A percentile compares a stretch with the other conserved stretches of the same genome.
Conservation (phyloP, 2,888 invertebrate genomes). For the Tolmerus cingulatus region DNA sequence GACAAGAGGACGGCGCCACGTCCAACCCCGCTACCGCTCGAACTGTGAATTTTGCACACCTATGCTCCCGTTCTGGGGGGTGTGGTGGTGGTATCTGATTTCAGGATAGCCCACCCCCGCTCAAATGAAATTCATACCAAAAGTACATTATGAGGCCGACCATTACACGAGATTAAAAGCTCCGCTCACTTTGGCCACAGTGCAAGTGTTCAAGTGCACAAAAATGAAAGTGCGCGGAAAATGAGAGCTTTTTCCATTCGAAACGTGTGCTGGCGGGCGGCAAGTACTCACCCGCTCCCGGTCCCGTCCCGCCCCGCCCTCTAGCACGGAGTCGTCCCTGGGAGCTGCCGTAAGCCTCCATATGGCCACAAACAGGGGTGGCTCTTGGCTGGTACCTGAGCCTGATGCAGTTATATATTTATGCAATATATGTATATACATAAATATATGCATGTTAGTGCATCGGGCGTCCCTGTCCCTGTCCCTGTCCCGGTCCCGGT, state of each 20-base stretch:
- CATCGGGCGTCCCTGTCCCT: not conserved
- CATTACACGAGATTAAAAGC: conserved; percentile 39
- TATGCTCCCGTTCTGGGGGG: not conserved
- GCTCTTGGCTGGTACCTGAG: not conserved
- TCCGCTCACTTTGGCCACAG: conserved; percentile 42
- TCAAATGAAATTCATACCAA: conserved; percentile 28
- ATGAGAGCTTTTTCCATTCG: conserved; percentile 42
- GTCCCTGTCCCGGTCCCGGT: not conserved
- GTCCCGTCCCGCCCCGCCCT: not conserved
- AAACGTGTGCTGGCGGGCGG: not conserved
- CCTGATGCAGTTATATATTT: not conserved
- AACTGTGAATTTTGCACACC: not conserved
- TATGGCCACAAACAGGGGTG: not conserved
- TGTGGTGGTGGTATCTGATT: not conserved
- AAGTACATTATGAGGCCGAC: conserved; percentile 39
- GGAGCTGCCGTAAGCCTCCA: not conserved
- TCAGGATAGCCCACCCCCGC: not conserved
- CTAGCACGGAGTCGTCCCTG: not conserved
- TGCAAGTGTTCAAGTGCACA: conserved; percentile 46
- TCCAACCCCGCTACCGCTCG: not conserved
- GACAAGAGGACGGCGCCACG: not conserved
- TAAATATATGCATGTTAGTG: not conserved
- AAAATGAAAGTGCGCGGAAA: conserved; percentile 47
- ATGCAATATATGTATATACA: no score
- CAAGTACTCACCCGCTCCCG: not conserved